These are phyloP conservation scores for Globodera rostochiensis DNA, from an alignment of 1,140 invertebrate species.

Conservation along the genomic window DNA sequence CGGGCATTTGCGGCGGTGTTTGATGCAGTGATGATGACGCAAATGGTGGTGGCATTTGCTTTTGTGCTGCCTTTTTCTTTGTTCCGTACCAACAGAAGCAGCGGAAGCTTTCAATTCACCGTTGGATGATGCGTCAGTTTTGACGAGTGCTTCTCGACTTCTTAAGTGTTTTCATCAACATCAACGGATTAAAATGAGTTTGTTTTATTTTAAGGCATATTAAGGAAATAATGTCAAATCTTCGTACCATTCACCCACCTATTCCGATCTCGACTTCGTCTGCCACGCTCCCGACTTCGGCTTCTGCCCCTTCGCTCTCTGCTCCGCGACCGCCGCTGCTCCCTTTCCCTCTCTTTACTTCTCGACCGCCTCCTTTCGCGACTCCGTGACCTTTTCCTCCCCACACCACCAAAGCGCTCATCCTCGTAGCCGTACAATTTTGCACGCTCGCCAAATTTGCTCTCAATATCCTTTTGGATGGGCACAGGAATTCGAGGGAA, in stretches of 20 bases:
- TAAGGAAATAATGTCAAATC: background rate
- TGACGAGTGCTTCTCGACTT: constrained; percentile 9
- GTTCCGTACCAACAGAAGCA: background rate
- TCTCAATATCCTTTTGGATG: constrained; percentile 70
- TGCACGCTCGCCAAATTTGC: constrained; percentile 57
- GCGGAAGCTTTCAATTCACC: constrained; percentile 4
- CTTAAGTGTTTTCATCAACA: background rate
- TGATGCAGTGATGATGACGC: constrained; percentile 62
- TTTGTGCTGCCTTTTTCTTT: constrained; percentile 29
- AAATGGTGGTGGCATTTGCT: constrained; percentile 57
- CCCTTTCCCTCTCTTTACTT: constrained; percentile 25
- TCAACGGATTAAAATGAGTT: background rate
- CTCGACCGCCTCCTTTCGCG: constrained; percentile 34
- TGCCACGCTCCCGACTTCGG: constrained; percentile 27
- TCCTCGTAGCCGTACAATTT: constrained; percentile 43
- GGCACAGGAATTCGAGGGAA: constrained; percentile 99
- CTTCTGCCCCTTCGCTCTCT: constrained; percentile 23
- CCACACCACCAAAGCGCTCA: constrained; percentile 14
- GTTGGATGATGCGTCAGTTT: constrained; percentile 5
- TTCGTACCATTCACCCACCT: constrained; percentile 21
- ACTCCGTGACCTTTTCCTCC: constrained; percentile 5
- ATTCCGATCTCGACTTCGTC: constrained; percentile 26
- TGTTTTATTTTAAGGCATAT: background rate
- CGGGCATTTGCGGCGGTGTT: constrained; percentile 57
- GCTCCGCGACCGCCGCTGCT: constrained; percentile 27